Percentiles rank a stretch among this genome's conserved stretches.
Conservation (phyloP, 2,888 invertebrate species). For the Sphaeridia pumilis region DNA sequence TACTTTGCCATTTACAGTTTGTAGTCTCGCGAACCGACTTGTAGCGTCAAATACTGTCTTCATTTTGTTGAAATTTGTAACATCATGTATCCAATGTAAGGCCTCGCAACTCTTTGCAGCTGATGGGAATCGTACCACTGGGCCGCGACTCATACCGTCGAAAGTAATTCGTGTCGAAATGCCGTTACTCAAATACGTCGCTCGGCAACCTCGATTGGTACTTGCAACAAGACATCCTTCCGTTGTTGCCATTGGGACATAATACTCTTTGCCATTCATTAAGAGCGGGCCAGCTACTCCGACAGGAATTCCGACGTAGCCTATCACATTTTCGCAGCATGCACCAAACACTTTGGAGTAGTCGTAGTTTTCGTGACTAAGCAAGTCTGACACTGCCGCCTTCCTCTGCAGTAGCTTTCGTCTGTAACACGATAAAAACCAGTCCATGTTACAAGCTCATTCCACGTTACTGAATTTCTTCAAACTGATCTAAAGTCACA, state of each 20-base stretch:
- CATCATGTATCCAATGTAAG: conserved; percentile 62
- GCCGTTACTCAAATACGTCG: conserved; percentile 67
- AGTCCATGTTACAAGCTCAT: too few relatives aligned
- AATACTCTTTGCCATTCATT: conserved; percentile 64
- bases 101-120: conserved; percentile 55
- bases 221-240: conserved; percentile 97
- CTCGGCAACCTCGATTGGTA: conserved; percentile 91
- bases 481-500: too few relatives aligned
- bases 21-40: conserved; percentile 77
- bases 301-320: conserved; percentile 89
- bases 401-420: conserved; percentile 50
- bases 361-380: conserved; percentile 67
- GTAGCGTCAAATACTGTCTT: conserved; percentile 83
- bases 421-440: too few relatives aligned
- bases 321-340: conserved; percentile 91
- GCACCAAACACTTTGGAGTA: conserved; percentile 75
- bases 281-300: conserved; percentile 89
- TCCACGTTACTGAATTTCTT: too few relatives aligned
- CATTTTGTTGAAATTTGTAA: conserved; percentile 67
- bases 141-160: conserved; percentile 95
- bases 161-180: conserved; percentile 72
- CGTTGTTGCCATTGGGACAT: conserved; percentile 97
- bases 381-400: conserved; percentile 49
- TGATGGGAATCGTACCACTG: conserved; percentile 77
- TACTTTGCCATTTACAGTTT: conserved; percentile 65